Evolutionary conservation across 2,888 invertebrate species (phyloP).

Genomic region (Chrysolina haemoptera): DNA sequence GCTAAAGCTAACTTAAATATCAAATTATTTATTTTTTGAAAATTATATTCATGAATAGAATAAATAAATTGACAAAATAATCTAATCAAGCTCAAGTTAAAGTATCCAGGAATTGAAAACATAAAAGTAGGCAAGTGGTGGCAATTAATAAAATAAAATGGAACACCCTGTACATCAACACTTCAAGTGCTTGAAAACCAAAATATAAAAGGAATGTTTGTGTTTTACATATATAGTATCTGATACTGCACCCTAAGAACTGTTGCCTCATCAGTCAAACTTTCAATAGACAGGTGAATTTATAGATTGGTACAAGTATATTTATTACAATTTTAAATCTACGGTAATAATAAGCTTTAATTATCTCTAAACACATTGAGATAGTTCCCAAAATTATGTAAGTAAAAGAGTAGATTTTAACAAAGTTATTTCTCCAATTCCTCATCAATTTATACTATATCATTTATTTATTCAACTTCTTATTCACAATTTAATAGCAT

Average conservation of each 20-base stretch:
- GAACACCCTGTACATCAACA: slow-evolving; percentile 59
- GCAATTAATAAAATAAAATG: slow-evolving; percentile 1
- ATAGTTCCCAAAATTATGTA: slow-evolving; percentile 53
- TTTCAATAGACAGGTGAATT: slow-evolving; percentile 50
- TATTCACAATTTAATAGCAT: slow-evolving; percentile 40
- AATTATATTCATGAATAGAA: too few relatives aligned
- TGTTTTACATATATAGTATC: slow-evolving; percentile 40
- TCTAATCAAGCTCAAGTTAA: too few relatives aligned
- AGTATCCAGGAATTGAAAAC: neutral
- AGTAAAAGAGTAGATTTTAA: slow-evolving; percentile 45
- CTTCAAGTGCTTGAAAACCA: slow-evolving; percentile 52
- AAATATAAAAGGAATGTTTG: slow-evolving; percentile 41
- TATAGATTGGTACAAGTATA: slow-evolving; percentile 57
- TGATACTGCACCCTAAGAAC: slow-evolving; percentile 50
- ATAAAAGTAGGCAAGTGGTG: neutral
- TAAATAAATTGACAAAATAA: too few relatives aligned
- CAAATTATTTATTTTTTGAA: too few relatives aligned
- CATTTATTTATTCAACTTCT: slow-evolving; percentile 42
- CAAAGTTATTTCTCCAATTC: slow-evolving; percentile 50
- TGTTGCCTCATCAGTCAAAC: slow-evolving; percentile 54
- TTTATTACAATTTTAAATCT: slow-evolving; percentile 42
- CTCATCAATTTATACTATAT: slow-evolving; percentile 50
- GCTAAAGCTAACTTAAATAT: too few relatives aligned
- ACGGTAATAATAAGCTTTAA: slow-evolving; percentile 50
- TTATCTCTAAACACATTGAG: slow-evolving; percentile 57